Percentiles rank a stretch among this genome's conserved stretches.
Conservation (phyloP, 2,113 vertebrate genomes). For the Emydocephalus ijimae region DNA sequence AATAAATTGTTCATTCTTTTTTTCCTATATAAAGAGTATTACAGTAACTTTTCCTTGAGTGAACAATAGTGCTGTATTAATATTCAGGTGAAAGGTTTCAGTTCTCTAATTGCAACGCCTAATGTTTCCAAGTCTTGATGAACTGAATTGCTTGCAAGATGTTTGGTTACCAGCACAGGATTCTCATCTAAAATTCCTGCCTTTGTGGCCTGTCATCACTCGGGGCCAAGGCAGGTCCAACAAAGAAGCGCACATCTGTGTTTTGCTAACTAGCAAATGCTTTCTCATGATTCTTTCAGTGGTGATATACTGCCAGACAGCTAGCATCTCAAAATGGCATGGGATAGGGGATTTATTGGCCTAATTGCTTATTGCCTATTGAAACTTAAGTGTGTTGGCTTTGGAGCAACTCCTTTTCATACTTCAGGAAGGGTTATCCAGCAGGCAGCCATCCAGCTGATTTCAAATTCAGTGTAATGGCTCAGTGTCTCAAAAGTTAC, state of each 20-base stretch:
- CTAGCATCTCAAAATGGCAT: conserved; percentile 25
- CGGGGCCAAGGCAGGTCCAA: conserved; percentile 47
- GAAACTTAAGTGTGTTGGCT: conserved; percentile 59
- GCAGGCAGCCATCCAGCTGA: neutral
- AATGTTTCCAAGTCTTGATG: conserved; percentile 39
- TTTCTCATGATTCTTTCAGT: conserved; percentile 47
- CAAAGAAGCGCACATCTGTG: conserved; percentile 55
- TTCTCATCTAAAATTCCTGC: conserved; percentile 46
- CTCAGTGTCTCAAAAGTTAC: neutral
- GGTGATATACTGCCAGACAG: conserved; percentile 45
- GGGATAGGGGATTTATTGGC: conserved; percentile 45
- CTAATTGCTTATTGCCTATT: conserved; percentile 59
- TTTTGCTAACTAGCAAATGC: conserved; percentile 29
- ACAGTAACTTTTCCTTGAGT: conserved; percentile 36
- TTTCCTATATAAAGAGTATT: conserved; percentile 24
- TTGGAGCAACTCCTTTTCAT: conserved; percentile 43
- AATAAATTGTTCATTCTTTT: neutral
- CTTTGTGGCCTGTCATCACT: conserved; percentile 40
- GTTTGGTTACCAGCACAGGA: conserved; percentile 58
- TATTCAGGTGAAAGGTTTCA: conserved; percentile 37
- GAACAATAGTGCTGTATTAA: conserved; percentile 22
- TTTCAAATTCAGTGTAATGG: neutral
- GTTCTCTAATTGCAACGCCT: conserved; percentile 38
- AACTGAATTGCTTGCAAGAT: conserved; percentile 60
- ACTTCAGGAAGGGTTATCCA: conserved; percentile 18